Conservation (phyloP, 2,888 invertebrate species). For the Andricus curvator region DNA sequence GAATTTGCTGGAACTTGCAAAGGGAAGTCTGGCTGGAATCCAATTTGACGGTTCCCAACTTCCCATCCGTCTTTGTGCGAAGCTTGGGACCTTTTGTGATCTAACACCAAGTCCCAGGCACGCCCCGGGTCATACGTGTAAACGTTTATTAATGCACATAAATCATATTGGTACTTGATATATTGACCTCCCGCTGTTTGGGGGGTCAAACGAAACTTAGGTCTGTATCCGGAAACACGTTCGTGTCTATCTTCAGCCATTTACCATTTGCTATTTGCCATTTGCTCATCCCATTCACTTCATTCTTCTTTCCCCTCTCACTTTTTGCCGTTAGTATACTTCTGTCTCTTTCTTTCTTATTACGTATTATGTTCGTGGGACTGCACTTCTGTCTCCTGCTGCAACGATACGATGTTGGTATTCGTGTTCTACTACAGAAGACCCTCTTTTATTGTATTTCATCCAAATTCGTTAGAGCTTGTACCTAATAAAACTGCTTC, state of each 20-base stretch:
- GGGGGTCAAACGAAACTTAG: constrained; percentile 50
- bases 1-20: constrained; percentile 57
- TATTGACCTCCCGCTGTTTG: constrained; percentile 58
- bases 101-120: constrained; percentile 49
- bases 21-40: constrained; percentile 68
- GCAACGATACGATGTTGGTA: background rate
- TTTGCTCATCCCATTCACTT: constrained; percentile 34
- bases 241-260: constrained; percentile 54
- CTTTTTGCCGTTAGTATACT: constrained; percentile 22
- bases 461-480: constrained; percentile 8
- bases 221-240: constrained; percentile 57
- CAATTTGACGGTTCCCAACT: constrained; percentile 70
- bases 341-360: constrained; percentile 28
- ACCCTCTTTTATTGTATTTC: constrained; percentile 21
- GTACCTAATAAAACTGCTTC: background rate
- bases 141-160: constrained; percentile 71
- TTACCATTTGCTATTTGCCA: constrained; percentile 52
- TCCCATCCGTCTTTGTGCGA: constrained; percentile 57
- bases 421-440: constrained; percentile 11
- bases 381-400: constrained; percentile 21
- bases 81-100: constrained; percentile 54
- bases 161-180: constrained; percentile 66
- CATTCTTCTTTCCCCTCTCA: constrained; percentile 38
- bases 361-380: constrained; percentile 19
- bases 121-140: constrained; percentile 56